Conservation (phyloP, 2,888 invertebrate genomes). For the Gortyna flavago region DNA sequence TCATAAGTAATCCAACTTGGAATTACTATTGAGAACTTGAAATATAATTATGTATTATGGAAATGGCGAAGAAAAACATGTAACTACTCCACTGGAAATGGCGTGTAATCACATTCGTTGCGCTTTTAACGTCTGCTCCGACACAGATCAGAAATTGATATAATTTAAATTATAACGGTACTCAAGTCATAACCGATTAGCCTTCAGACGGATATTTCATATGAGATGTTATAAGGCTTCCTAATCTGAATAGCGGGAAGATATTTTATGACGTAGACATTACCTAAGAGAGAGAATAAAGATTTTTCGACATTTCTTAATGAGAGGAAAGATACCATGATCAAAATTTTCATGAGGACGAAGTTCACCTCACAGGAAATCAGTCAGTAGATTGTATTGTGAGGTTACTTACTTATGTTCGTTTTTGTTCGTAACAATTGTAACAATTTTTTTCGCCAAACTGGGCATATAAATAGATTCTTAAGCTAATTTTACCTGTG, state of each 20-base stretch:
- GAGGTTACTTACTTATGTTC: not conserved
- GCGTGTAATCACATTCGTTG: conserved; percentile 18
- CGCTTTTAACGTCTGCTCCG: conserved; percentile 7
- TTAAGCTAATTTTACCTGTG: not conserved
- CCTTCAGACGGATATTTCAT: not conserved
- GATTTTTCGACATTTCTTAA: not conserved
- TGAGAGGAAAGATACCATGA: not conserved
- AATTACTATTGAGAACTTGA: not conserved
- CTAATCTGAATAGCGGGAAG: not conserved
- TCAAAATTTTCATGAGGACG: too few species aligned
- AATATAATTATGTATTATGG: not conserved
- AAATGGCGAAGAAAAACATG: not conserved
- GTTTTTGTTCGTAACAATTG: not conserved
- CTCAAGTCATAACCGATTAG: not conserved
- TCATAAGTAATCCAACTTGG: not conserved
- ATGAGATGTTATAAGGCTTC: not conserved
- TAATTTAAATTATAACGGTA: conserved; percentile 38
- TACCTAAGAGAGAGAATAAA: not conserved
- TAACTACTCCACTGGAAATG: conserved; percentile 9
- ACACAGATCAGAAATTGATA: conserved; percentile 32
- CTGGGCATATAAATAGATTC: not conserved
- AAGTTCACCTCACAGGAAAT: not conserved
- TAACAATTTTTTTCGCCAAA: not conserved
- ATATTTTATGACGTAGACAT: not conserved
- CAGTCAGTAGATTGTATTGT: not conserved